Evolutionary conservation across 2,113 vertebrate species (phyloP).

Genomic region (Nesogale talazaci): DNA sequence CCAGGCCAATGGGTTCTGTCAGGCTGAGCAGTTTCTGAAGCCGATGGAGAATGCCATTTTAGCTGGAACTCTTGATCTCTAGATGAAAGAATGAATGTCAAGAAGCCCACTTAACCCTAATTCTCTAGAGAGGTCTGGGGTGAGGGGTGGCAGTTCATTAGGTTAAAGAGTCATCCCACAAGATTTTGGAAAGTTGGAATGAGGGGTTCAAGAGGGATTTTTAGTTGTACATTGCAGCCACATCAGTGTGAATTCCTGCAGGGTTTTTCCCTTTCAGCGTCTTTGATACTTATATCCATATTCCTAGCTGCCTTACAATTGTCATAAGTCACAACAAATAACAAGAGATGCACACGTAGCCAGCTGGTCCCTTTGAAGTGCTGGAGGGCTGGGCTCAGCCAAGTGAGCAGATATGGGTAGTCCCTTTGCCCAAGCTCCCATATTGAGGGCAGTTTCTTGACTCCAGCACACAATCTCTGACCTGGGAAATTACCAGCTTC

Average conservation of each 20-base stretch:
- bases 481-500: conserved; percentile 25
- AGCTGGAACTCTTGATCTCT: neutral
- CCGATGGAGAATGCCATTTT: neutral
- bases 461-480: neutral
- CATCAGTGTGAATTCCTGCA: neutral
- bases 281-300: neutral
- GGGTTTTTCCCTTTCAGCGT: neutral
- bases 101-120: fast-evolving
- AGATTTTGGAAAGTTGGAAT: neutral
- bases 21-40: neutral
- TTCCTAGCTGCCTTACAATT: neutral
- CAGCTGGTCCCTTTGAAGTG: neutral
- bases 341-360: neutral
- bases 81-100: neutral
- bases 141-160: fast-evolving
- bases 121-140: neutral
- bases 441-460: neutral
- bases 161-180: neutral
- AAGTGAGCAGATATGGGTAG: neutral
- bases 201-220: fast-evolving
- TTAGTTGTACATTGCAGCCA: fast-evolving
- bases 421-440: no score
- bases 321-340: neutral
- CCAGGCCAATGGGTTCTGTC: no score
- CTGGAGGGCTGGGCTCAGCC: neutral